Conservation (phyloP, 2,888 invertebrate genomes). For the Kuschelorhynchus macadamiae region DNA sequence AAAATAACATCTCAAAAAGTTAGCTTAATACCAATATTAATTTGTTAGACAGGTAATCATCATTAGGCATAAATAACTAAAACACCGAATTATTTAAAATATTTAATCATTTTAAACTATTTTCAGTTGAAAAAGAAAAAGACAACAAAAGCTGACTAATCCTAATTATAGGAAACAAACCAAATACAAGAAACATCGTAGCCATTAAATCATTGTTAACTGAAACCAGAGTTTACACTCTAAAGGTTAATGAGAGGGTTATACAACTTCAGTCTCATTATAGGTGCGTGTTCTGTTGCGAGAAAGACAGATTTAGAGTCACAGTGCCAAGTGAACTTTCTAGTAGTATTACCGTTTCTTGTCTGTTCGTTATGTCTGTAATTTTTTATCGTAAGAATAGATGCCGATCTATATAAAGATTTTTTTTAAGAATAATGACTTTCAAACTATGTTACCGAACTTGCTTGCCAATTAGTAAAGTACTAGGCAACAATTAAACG, state of each 20-base stretch:
- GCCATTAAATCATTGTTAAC: slow-evolving; percentile 50
- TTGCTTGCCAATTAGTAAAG: too few relatives aligned
- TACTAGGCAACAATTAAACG: too few relatives aligned
- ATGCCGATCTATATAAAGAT: slow-evolving; percentile 9
- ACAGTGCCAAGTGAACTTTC: slow-evolving; percentile 46
- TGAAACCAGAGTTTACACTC: slow-evolving; percentile 48
- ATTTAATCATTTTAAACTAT: too few relatives aligned
- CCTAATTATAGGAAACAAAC: slow-evolving; percentile 34
- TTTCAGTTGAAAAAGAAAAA: too few relatives aligned
- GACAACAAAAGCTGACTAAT: neutral
- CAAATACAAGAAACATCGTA: slow-evolving; percentile 38
- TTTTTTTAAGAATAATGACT: too few relatives aligned
- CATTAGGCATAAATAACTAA: too few relatives aligned
- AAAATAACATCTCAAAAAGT: too few relatives aligned
- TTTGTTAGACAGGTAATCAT: too few relatives aligned
- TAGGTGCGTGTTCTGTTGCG: slow-evolving; percentile 60
- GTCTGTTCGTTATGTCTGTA: slow-evolving; percentile 32
- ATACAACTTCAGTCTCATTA: slow-evolving; percentile 60
- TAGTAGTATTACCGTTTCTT: slow-evolving; percentile 44
- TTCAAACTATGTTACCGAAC: too few relatives aligned
- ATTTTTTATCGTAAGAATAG: slow-evolving; percentile 28
- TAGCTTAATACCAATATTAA: too few relatives aligned
- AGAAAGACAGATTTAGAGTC: slow-evolving; percentile 63
- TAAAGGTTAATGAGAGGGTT: slow-evolving; percentile 58
- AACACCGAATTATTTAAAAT: too few relatives aligned